Percentiles rank a stretch among this genome's conserved stretches.
Evolutionary conservation across 2,888 invertebrate species (phyloP).

Genomic region (Stenolophus ochropezus): DNA sequence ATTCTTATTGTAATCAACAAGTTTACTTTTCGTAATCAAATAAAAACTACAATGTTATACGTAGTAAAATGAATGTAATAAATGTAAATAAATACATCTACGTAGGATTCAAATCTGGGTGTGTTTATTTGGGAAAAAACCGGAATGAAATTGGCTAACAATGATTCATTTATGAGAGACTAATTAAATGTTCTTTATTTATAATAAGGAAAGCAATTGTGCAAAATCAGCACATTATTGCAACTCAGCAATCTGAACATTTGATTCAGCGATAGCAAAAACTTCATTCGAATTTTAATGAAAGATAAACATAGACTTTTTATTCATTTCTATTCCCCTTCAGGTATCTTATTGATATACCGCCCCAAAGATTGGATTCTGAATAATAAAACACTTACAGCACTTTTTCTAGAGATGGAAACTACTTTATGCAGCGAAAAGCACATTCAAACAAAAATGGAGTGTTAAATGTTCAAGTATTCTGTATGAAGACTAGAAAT

Average conservation of each 20-base stretch:
- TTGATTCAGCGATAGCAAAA: constrained; percentile 32
- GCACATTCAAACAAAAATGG: background rate
- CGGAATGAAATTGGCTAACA: too few species aligned
- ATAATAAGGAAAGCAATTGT: background rate
- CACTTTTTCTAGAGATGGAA: constrained; percentile 37
- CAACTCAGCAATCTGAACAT: background rate
- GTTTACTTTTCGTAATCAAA: too few species aligned
- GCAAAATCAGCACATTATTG: constrained; percentile 5
- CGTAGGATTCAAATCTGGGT: too few species aligned
- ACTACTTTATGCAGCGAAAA: constrained; percentile 47
- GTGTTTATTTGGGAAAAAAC: too few species aligned
- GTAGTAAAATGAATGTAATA: too few species aligned
- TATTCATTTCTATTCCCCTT: constrained; percentile 19
- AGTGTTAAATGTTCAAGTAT: background rate
- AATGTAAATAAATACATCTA: too few species aligned
- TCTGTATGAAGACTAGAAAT: background rate
- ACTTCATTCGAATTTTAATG: constrained; percentile 49
- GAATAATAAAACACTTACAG: constrained; percentile 56
- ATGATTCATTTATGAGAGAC: too few species aligned
- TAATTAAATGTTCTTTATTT: background rate
- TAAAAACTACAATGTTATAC: too few species aligned
- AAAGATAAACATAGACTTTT: constrained; percentile 48
- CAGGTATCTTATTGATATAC: constrained; percentile 38
- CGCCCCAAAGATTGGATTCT: constrained; percentile 52
- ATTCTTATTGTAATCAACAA: too few species aligned